These are phyloP conservation scores for Phasianus colchicus DNA, from an alignment of 2,113 vertebrate species.

Conservation along the genomic window DNA sequence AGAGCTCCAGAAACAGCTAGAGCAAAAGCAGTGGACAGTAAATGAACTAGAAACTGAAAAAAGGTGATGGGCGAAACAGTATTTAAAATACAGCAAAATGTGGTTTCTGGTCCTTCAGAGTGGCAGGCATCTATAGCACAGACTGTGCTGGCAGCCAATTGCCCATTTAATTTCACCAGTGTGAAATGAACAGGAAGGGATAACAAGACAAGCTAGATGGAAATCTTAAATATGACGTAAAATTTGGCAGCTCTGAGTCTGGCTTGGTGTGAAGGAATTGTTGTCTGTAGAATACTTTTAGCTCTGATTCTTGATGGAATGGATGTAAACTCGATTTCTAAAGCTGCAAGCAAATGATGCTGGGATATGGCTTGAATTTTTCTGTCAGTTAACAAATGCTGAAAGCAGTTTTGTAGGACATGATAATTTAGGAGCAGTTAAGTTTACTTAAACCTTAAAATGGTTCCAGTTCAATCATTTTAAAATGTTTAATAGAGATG, in stretches of 20 bases:
- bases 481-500: not conserved
- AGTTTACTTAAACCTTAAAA: not conserved
- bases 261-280: not conserved
- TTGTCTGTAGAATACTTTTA: not conserved
- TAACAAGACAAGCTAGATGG: not conserved
- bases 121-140: not conserved
- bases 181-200: not conserved
- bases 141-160: not conserved
- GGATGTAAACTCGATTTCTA: not conserved
- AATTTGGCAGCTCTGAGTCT: not conserved
- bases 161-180: not conserved
- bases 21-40: constrained; percentile 86
- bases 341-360: not conserved
- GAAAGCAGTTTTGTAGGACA: not conserved
- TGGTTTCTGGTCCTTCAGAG: not conserved
- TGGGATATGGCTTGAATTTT: not conserved
- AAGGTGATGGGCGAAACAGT: constrained; percentile 62
- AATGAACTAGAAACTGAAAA: constrained; percentile 92
- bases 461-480: fast-evolving
- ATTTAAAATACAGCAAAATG: not conserved
- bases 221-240: not conserved
- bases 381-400: not conserved
- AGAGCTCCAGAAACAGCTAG: constrained; percentile 87
- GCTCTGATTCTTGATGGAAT: not conserved
- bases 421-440: not conserved